phyloP scores from a whole-genome alignment of 1,140 invertebrate genomes.

The Whitmania pigra region DNA sequence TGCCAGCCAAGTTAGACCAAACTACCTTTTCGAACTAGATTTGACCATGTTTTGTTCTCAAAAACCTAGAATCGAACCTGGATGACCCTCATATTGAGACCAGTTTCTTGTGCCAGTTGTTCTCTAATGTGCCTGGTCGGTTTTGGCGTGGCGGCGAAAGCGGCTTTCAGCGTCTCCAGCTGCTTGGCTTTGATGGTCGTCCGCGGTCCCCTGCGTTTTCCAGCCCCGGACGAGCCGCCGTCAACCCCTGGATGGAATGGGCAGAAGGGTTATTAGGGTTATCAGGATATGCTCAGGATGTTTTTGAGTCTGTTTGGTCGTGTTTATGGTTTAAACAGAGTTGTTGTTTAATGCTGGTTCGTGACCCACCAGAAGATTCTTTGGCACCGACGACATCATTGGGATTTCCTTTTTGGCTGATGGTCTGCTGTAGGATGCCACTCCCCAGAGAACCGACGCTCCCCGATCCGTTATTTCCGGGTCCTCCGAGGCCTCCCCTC shows the following conservation, averaged over 20 bases:
- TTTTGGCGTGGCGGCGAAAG: slow-evolving; percentile 95
- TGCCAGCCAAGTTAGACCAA: no score
- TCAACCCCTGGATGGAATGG: background rate
- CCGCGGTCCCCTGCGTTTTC: slow-evolving; percentile 79
- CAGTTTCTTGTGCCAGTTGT: slow-evolving; percentile 95
- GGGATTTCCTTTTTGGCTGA: no score
- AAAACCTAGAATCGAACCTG: slow-evolving; percentile 55
- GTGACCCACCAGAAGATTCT: no score
- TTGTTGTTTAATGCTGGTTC: no score
- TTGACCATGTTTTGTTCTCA: no score
- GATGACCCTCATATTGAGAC: slow-evolving; percentile 96
- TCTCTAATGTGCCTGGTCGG: slow-evolving; percentile 96
- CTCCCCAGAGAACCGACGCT: background rate
- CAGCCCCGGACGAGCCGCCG: slow-evolving; percentile 41
- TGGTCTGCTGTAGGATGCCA: no score
- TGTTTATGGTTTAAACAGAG: no score
- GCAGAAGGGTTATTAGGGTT: no score
- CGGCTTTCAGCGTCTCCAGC: slow-evolving; percentile 54
- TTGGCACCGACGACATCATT: no score
- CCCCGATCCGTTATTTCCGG: background rate
- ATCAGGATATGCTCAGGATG: no score
- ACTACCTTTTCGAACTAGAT: no score
- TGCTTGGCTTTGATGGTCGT: slow-evolving; percentile 94
- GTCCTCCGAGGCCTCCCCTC: background rate
- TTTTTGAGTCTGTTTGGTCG: no score